Base-by-base conservation (phyloP, 2,888 invertebrate genomes). In the Theodoxus fluviatilis region DNA sequence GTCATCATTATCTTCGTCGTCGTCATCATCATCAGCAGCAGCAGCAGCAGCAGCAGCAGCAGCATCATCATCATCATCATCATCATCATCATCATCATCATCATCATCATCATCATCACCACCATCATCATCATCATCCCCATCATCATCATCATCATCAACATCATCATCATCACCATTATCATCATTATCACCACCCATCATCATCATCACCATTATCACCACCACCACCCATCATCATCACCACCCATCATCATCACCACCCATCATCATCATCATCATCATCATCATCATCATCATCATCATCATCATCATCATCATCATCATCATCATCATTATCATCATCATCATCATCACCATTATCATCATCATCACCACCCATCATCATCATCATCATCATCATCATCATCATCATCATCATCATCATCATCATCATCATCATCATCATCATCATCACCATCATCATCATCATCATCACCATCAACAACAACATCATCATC, bases 281-380 rank as follows among this genome's bases (percentile, higher is more conserved):
- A 43, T 43, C 43, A 43, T 43, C 43, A 43, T 43, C 43, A 43
- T 43, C 43, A 43, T 43, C 43, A 43, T 43, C 43, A 43, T 43
- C 43, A 43, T 43, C 43, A 43, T 43, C 43, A 43, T 43, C 43
- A 43, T 43, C 43, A 43, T 43, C 43, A 43, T 43, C 43, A 43
- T 43, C 43, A 43, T 43, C 43, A 43, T 43, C 43, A 43, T 43
- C 43, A 43, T 43, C 43, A 43, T 43, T 15, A 43, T 43, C 43
- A 43, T 43, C 43, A 43, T 43, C 43, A 43, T 43, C 43, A 43
- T 43, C 43, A 43, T 43, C 43, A 43, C 18, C 43, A 43, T 12
- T 43, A 43, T 43, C 18, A 43, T 43, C 18, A 43, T 43, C 18
- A 43, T 43, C 18, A 43, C 18, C 18, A 15, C 18, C 18, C 43